Base-by-base conservation (phyloP, 2,888 invertebrate genomes). In the Lysandra coridon region DNA sequence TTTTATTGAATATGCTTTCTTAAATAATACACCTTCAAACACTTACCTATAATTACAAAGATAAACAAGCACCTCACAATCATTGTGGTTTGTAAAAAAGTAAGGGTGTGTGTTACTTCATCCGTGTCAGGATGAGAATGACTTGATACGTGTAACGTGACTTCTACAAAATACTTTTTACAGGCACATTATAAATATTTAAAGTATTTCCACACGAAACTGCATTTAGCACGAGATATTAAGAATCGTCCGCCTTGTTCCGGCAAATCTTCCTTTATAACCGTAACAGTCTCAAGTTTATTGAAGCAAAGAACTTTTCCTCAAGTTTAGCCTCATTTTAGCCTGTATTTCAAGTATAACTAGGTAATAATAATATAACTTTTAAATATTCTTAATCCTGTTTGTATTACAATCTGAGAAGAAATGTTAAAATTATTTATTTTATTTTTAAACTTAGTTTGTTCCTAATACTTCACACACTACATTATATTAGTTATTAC, bases 91-190 rank as follows among this genome's bases (percentile, higher is more conserved):
- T 62, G 7, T 7, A 30, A 23, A 64, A 33, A 69, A 3, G 10
- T 12, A 0, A 69, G 14, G 33, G 12, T 33, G 69, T 69, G 69
- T 69, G 69, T 37, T 12, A 69, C 69, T 69, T 69, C 69, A 17
- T 69, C 33, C 33, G 69, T 37, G 69, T 69, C 17, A 69, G 69
- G 69, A 69, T 37, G 33, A 69, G 69, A 69, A 69, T 69, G 69
- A 69, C 69, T 37, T 69, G 30, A 69, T 69, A 33, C 33, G 5
- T 40, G 40, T 40, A 40, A 5, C 40, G 69, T 6, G 69, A 69
- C 69, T 69, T 69, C 69, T 69, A 69, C 33, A 33, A 69, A 69
- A 69, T 69, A 69, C 69, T 69, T 69, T 69, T 69, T 69, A 17
- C 33, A 69, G 33, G 12, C 69, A 33, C 33, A 33, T 69, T 69